A percentile compares a stretch with the other conserved stretches of the same genome.
Conservation (phyloP, 2,113 vertebrate species). For the Muntiacus muntjak region DNA sequence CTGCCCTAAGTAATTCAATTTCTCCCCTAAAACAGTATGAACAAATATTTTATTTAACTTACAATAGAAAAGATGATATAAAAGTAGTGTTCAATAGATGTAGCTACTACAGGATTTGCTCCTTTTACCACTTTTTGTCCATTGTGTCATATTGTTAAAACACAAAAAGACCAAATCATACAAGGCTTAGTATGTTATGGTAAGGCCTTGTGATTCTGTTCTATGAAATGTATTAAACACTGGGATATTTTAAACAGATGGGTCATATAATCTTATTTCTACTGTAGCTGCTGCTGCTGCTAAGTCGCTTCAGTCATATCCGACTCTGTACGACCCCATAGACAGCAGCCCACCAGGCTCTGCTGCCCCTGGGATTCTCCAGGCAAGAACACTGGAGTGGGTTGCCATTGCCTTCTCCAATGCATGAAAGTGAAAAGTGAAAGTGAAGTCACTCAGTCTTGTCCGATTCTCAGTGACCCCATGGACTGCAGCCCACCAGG, state of each 20-base stretch:
- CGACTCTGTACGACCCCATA: not conserved
- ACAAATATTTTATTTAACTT: not conserved
- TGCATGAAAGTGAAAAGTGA: not conserved
- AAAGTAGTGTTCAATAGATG: not conserved
- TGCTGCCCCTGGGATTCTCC: not conserved
- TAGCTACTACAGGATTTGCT: not conserved
- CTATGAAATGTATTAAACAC: not conserved
- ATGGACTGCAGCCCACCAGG: not conserved
- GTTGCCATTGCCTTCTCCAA: not conserved
- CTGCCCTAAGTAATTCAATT: not conserved
- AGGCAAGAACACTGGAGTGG: not conserved
- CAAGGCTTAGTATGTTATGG: not conserved
- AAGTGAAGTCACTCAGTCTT: not conserved
- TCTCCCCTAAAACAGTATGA: not conserved
- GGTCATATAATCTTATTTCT: not conserved
- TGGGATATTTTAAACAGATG: not conserved
- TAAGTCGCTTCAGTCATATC: not conserved
- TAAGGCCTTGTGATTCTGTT: not conserved
- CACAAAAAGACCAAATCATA: not conserved
- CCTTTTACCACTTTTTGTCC: not conserved
- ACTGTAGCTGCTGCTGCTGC: not conserved
- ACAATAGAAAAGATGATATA: not conserved
- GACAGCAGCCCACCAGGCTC: not conserved
- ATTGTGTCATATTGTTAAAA: not conserved
- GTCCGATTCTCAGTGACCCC: accelerated